These are phyloP conservation scores for Lithobates sylvaticus DNA, from an alignment of 2,797 vertebrate species.

Conservation along the genomic window DNA sequence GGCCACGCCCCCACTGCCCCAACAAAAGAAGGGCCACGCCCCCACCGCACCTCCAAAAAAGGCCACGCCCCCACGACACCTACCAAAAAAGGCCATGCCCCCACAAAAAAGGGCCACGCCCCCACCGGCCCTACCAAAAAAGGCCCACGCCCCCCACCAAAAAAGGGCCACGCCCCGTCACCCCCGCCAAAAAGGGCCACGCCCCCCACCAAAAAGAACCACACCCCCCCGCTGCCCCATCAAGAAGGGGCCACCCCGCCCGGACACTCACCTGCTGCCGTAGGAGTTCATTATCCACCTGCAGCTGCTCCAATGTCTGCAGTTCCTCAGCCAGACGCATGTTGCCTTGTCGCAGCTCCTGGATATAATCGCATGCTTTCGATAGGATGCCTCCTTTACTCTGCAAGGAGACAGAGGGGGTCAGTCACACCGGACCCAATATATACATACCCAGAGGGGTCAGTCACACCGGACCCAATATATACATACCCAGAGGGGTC, in stretches of 20 bases:
- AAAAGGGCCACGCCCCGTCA: neutral
- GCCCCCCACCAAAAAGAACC: neutral
- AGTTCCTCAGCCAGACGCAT: slow-evolving; percentile 86
- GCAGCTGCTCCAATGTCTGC: slow-evolving; percentile 84
- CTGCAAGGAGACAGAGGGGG: slow-evolving; percentile 67
- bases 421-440: neutral
- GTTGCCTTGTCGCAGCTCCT: slow-evolving; percentile 92
- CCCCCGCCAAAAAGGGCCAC: too few species aligned
- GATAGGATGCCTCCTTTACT: slow-evolving; percentile 96
- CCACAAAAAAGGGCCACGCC: neutral
- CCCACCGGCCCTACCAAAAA: neutral
- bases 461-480: too few species aligned
- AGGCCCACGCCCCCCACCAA: too few species aligned
- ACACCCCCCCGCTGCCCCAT: too few species aligned
- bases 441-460: too few species aligned
- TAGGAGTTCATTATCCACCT: slow-evolving; percentile 90
- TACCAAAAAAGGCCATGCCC: neutral
- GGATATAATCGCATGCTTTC: slow-evolving; percentile 96
- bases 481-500: too few species aligned
- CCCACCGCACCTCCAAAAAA: neutral
- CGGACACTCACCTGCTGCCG: slow-evolving; percentile 83
- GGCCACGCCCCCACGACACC: neutral
- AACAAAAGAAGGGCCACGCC: neutral
- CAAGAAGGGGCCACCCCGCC: neutral
- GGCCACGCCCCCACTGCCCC: neutral